These are phyloP conservation scores for Neodiprion lecontei DNA, from an alignment of 1,140 invertebrate species.

Conservation along the genomic window DNA sequence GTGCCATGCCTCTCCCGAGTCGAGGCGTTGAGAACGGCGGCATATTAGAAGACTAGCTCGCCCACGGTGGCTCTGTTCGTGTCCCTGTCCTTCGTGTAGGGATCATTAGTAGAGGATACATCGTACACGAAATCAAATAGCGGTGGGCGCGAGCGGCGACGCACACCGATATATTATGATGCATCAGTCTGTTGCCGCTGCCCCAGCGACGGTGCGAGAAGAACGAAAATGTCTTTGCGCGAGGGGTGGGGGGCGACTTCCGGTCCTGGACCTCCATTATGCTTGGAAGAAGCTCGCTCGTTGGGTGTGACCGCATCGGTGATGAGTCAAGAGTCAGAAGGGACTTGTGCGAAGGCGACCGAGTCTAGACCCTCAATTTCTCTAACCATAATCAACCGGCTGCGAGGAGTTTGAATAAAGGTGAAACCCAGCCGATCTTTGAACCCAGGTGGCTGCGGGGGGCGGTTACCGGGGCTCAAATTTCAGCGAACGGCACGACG, in stretches of 20 bases:
- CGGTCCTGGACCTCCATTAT: slow-evolving; percentile 48
- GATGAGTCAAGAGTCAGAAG: slow-evolving; percentile 16
- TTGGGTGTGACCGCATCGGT: slow-evolving; percentile 48
- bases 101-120: slow-evolving; percentile 52
- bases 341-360: neutral
- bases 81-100: slow-evolving; percentile 43
- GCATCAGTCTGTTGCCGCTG: slow-evolving; percentile 7
- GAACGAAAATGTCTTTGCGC: slow-evolving; percentile 44
- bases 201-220: slow-evolving; percentile 10
- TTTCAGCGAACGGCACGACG: no score
- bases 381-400: neutral
- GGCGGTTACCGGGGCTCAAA: no score
- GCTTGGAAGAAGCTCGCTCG: slow-evolving; percentile 33
- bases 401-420: neutral
- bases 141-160: slow-evolving; percentile 6
- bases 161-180: slow-evolving; percentile 15
- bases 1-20: neutral
- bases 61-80: slow-evolving; percentile 48
- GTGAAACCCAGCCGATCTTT: no score
- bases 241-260: slow-evolving; percentile 45
- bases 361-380: neutral
- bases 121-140: slow-evolving; percentile 34
- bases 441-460: no score
- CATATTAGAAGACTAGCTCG: slow-evolving; percentile 52
- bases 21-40: slow-evolving; percentile 10